Conservation (phyloP, 2,888 invertebrate species). For the Furcula furcula region DNA sequence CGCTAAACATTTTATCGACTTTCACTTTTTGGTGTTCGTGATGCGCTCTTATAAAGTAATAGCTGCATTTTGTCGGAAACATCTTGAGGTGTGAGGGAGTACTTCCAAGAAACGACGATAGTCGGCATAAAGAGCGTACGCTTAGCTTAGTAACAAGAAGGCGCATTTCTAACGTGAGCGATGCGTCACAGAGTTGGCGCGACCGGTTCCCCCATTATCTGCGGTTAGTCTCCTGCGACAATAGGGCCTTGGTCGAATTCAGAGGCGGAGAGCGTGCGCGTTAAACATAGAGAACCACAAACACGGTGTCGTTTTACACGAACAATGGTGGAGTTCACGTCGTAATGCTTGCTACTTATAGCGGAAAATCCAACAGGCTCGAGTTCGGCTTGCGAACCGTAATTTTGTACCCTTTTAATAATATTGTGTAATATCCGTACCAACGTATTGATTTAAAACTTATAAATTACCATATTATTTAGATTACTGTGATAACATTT, state of each 20-base stretch:
- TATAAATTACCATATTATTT: no score
- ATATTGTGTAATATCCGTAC: no score
- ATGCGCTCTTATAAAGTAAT: not conserved
- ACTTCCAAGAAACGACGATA: constrained; percentile 6
- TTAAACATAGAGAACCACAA: constrained; percentile 43
- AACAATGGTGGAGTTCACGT: constrained; percentile 55
- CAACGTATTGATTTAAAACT: no score
- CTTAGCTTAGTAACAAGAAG: constrained; percentile 40
- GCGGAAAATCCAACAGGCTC: not conserved
- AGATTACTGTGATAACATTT: no score
- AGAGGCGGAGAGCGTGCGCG: constrained; percentile 54
- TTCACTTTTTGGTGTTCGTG: constrained; percentile 28
- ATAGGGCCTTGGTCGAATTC: constrained; percentile 54
- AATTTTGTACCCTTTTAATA: no score
- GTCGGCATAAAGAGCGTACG: constrained; percentile 9
- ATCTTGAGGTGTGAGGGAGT: constrained; percentile 5
- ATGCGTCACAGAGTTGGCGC: constrained; percentile 56
- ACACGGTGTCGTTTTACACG: constrained; percentile 61
- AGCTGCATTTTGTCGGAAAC: not conserved
- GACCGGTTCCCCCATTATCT: constrained; percentile 67
- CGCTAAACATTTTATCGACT: constrained; percentile 21
- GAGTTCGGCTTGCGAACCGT: not conserved
- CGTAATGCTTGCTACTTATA: constrained; percentile 23
- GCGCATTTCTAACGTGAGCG: constrained; percentile 49
- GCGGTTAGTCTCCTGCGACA: constrained; percentile 57